Conservation (phyloP, 2,797 vertebrate species). For the Iguana delicatissima region DNA sequence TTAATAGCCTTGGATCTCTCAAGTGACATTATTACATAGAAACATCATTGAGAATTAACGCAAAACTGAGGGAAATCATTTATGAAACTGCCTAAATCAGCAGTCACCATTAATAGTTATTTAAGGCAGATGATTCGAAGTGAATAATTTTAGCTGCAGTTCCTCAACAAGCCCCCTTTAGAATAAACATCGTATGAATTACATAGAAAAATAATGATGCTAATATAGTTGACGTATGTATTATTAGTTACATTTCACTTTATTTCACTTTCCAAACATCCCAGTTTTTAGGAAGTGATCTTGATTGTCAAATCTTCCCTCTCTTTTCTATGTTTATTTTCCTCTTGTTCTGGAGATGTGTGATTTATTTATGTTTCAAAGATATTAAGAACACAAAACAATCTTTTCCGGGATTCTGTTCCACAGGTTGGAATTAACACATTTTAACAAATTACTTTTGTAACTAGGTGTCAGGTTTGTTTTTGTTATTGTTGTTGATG, state of each 20-base stretch:
- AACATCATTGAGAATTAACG: background rate
- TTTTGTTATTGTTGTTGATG: too few species aligned
- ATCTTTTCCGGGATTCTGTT: too few species aligned
- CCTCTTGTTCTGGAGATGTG: background rate
- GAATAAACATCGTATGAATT: conserved; percentile 5
- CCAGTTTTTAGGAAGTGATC: background rate
- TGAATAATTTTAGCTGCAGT: background rate
- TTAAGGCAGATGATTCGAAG: background rate
- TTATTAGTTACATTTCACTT: background rate
- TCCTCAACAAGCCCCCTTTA: background rate
- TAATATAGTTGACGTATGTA: background rate
- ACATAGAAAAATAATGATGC: background rate
- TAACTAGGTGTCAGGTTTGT: too few species aligned
- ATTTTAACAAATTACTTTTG: too few species aligned
- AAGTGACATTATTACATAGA: conserved; percentile 28
- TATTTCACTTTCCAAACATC: background rate
- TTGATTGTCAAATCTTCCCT: background rate
- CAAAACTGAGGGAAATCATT: conserved; percentile 29
- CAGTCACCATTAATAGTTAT: conserved; percentile 18
- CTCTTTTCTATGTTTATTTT: background rate
- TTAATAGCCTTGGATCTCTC: background rate
- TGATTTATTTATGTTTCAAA: background rate
- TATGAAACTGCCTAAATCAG: conserved; percentile 32
- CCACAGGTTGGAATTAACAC: too few species aligned
- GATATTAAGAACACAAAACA: too few species aligned